These are phyloP conservation scores for Noctua fimbriata DNA, from an alignment of 2,888 invertebrate species.

Conservation along the genomic window DNA sequence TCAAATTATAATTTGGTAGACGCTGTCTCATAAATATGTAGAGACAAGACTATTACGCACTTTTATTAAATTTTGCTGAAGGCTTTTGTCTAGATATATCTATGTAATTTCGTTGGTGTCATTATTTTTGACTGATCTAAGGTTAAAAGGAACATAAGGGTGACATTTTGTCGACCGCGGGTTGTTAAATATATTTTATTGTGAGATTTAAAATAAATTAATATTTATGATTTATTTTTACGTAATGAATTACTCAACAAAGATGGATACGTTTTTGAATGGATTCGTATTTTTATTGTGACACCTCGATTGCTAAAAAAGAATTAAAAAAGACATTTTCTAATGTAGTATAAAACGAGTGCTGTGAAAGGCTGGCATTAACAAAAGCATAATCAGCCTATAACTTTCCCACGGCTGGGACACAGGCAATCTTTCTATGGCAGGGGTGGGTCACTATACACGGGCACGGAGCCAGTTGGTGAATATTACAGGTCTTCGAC, in stretches of 20 bases:
- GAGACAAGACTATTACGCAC: conserved; percentile 43
- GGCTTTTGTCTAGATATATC: conserved; percentile 35
- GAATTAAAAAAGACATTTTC: neutral
- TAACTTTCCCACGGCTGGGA: neutral
- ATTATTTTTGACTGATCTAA: conserved; percentile 54
- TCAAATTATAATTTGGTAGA: conserved; percentile 64
- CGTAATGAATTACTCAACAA: conserved; percentile 7
- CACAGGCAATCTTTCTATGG: neutral
- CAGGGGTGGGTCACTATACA: neutral
- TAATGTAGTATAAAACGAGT: neutral
- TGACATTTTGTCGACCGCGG: conserved; percentile 34
- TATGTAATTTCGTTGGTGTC: conserved; percentile 37
- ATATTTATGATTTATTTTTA: conserved; percentile 21
- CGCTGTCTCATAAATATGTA: conserved; percentile 65
- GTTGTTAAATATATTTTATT: conserved; percentile 25
- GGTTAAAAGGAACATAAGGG: conserved; percentile 18
- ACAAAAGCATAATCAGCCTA: neutral
- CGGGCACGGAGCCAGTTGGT: too few species aligned
- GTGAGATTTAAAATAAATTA: conserved; percentile 30
- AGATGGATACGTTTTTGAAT: conserved; percentile 16
- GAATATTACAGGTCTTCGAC: too few species aligned
- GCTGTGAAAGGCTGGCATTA: neutral
- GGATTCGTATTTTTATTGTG: neutral
- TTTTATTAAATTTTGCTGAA: conserved; percentile 59
- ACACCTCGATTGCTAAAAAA: neutral